Evolutionary conservation across 2,888 invertebrate species (phyloP), one percentile per base, ranked within the genome.

Genomic region (Theretra japonica): DNA sequence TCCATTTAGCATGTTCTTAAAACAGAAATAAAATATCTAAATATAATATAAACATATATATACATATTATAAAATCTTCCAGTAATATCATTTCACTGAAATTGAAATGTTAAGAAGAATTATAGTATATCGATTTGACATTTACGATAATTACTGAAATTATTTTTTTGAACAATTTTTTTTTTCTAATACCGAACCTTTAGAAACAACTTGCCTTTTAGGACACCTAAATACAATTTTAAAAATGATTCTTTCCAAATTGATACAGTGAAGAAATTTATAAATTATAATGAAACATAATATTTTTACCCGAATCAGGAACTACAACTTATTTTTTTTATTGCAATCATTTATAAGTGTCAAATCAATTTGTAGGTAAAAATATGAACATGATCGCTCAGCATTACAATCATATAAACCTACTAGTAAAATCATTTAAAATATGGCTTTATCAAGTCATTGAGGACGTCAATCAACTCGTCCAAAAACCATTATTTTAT

Each of bases 91-190:
- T 80, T 83, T 83, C 77, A 77, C 72, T 57, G 21, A 41, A 56
- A 70, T 77, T 76, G 80, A 84, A 82, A 81, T 72, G 77, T 73
- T 76, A 5, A 74, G 79, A 83, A 81, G 79, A 78, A 58, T 65
- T n/a, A 56, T 53, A 23, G 30, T 60, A 30, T 65, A 23, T 48
- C 41, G 17, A 65, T 48, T 65, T 65, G 65, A 65, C 65, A 65
- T 48, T 65, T 41, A 11, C 11, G 11, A 41, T 11, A 11, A 41
- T 41, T 41, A 41, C 15, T 41, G 2, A 41, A 41, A 15, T 59
- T 5, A 53, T n/a, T 53, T n/a, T 3, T 53, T 1, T 5, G 53
- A 1, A 53, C 17, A 53, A 41, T 15, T 15, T 41, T 41, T 11
- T 41, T 3, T 41, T 0, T 11, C 11, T 41, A 41, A 11, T 41